Evolutionary conservation across 2,113 vertebrate species (phyloP), one percentile per base, ranked within the genome.

Genomic region (Nannospalax galili): DNA sequence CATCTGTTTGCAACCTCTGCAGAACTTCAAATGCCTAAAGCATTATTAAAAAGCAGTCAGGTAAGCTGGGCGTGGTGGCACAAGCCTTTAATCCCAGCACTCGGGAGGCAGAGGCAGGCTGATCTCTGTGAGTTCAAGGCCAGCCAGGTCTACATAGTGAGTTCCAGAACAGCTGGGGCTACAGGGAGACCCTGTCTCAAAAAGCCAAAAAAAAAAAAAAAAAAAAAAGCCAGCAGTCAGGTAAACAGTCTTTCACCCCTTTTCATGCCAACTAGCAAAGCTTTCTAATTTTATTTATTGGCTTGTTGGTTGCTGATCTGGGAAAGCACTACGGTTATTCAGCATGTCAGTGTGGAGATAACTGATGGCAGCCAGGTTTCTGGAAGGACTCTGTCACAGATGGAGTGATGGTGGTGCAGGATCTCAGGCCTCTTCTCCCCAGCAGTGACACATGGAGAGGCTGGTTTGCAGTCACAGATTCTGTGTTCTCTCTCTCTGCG

Each of bases 391-490:
- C 24, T 67, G 93, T 62, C 92, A 60, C 91, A 93, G 65, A 30
- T 45, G 5, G 64, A 88, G 58, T 86, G 90, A 95, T 72, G 85
- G 95, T 69, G 88, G 81, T 37, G 35, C 90, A 24, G 62, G 2
- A 20, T 56, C 95, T 67, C 0, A 0, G 5, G 60, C 6, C 1
- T 0, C 2, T 72, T 95, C 77, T 92, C 87, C 56, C 14, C 14
- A 4, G 30, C 87, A 65, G 94, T 84, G n/a, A 72, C 0, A 81
- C 96, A 95, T 14, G 88, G 0, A 0, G 45, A 30, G 64, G 84
- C 62, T 69, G 81, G 81, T 92, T 48, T 90, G 90, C n/a, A 96
- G 94, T 89, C 28, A 2, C 62, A 74, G 94, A 72, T 35, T 64
- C 96, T 0, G 0, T 90, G 37, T 89, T 88, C 92, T 94, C 85